phyloP scores from a whole-genome alignment of 2,888 invertebrate species.

The Drosophila merina region DNA sequence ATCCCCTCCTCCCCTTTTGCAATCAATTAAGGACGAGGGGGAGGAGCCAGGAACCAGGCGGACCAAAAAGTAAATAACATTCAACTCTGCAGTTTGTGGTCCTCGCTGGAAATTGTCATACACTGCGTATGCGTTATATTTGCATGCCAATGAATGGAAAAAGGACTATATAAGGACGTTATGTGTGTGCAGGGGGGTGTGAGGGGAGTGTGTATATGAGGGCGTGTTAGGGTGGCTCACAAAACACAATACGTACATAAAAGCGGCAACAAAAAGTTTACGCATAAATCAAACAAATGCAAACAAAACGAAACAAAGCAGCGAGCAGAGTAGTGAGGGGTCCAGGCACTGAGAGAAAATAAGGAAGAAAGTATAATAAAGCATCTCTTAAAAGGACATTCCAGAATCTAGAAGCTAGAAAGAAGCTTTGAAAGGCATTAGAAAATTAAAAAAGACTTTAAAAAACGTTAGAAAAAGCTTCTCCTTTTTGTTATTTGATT shows the following conservation, averaged over 20 bases:
- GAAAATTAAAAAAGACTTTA: too few relatives aligned
- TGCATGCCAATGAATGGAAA: slow-evolving; percentile 27
- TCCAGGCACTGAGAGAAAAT: not conserved
- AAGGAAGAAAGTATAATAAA: not conserved
- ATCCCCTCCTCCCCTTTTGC: not conserved
- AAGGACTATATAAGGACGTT: not conserved
- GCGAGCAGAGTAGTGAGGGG: slow-evolving; percentile 2
- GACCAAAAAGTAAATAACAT: slow-evolving; percentile 5
- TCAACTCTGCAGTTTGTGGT: not conserved
- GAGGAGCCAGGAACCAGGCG: not conserved
- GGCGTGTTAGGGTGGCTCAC: slow-evolving; percentile 18
- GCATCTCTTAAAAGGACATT: too few relatives aligned
- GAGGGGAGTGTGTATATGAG: not conserved
- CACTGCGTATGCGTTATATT: slow-evolving; percentile 52
- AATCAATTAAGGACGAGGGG: slow-evolving; percentile 25
- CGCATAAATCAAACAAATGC: slow-evolving; percentile 66
- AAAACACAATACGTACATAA: slow-evolving; percentile 52
- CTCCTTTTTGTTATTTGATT: too few relatives aligned
- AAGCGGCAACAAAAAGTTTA: slow-evolving; percentile 53
- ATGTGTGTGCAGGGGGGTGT: not conserved
- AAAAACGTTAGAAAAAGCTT: too few relatives aligned
- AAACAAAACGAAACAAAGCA: slow-evolving; percentile 38
- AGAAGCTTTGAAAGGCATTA: too few relatives aligned
- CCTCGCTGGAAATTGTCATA: slow-evolving; percentile 29
- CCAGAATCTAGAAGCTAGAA: too few relatives aligned